Base-by-base conservation (phyloP, 2,113 vertebrate genomes). In the Mesocricetus auratus region DNA sequence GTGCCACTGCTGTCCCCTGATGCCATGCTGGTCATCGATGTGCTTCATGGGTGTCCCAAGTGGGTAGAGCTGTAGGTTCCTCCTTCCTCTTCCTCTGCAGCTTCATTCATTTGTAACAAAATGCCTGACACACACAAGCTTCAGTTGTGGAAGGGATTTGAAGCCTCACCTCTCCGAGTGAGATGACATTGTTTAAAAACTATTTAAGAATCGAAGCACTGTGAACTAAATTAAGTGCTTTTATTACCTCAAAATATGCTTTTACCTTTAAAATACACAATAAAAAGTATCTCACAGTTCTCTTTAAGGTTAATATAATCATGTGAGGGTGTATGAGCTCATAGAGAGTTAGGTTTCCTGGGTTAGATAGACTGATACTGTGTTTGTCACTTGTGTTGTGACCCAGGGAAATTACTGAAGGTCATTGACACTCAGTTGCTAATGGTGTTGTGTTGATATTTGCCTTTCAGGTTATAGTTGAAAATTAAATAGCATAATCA, bases 231-330 rank as follows among this genome's bases (percentile, higher is more conserved):
- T 26, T 45, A 85, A 96, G 83, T 79, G 39, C n/a, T 90, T 92
- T 96, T 78, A 79, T 92, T 75, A 62, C 17, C 9, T 74, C 56
- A 81, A 64, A 90, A 71, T 88, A 68, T 82, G 90, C 4, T 64
- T 60, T 73, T 26, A 7, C 7, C 26, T 39, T 56, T 24, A 94
- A 64, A 83, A 90, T 82, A 71, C 47, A 8, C 83, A 86, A 45
- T 93, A 82, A 93, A 92, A 82, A 86, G 85, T 73, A 24, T 10
- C 74, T 96, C 16, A 89, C 7, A 71, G 68, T 92, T 36, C 33
- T 91, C 4, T 94, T 95, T 83, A 91, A n/a, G 90, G 92, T 92
- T 92, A 50, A 64, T 71, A 33, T 93, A 86, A 50, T 92, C 78
- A 86, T 13, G 62, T 77, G 77, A 86, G 42, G 5, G 16, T 45